phyloP scores from a whole-genome alignment of 2,113 vertebrate species.

The Lates calcarifer region DNA sequence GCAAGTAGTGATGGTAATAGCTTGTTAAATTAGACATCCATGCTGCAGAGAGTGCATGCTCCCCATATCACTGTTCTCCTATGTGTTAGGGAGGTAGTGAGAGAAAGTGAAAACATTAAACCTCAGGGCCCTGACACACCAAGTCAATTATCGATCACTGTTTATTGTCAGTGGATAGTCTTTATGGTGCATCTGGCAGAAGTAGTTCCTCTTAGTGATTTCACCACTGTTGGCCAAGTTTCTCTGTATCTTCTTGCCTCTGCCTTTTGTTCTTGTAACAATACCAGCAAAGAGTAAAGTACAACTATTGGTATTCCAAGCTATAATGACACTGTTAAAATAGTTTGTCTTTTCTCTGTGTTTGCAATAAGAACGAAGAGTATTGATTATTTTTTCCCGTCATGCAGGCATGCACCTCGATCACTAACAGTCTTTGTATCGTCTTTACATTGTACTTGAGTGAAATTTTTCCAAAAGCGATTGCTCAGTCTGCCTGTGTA shows the following conservation, averaged over 20 bases:
- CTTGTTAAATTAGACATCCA: constrained; percentile 46
- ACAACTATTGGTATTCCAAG: no score
- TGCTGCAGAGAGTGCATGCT: constrained; percentile 43
- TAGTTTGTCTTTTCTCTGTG: no score
- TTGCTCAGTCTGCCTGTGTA: no score
- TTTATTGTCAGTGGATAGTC: constrained; percentile 6
- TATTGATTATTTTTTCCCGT: no score
- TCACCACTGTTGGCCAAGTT: not conserved
- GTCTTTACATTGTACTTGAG: no score
- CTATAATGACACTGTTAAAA: no score
- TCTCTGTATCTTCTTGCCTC: not conserved
- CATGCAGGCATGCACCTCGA: not conserved
- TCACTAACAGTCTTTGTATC: not conserved
- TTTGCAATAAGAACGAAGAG: no score
- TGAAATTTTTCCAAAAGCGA: no score
- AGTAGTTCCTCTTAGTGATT: not conserved
- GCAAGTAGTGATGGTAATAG: constrained; percentile 18
- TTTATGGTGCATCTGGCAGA: not conserved
- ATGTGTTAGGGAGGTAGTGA: not conserved
- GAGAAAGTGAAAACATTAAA: not conserved
- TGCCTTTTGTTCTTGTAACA: not conserved
- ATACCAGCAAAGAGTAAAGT: no score
- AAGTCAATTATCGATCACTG: not conserved
- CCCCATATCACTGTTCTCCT: constrained; percentile 9
- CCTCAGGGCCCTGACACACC: constrained; percentile 7